A percentile compares a stretch with the other conserved stretches of the same genome.
phyloP scores from a whole-genome alignment of 2,113 vertebrate genomes.

The Atherinomorus stipes region DNA sequence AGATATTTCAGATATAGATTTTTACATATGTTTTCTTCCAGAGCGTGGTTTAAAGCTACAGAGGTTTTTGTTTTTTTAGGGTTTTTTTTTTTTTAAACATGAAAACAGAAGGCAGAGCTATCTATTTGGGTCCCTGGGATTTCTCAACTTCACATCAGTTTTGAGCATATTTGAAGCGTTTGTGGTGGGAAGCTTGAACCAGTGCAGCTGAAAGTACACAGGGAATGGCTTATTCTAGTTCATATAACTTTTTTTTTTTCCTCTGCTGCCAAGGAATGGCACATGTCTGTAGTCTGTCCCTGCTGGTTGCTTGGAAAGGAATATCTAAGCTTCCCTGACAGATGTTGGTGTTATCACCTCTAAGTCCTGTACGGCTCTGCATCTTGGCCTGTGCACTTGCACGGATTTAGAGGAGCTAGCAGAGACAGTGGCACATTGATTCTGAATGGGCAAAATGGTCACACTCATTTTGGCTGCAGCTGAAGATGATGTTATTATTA shows the following conservation, averaged over 20 bases:
- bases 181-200: slow-evolving; percentile 74
- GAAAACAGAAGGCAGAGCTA: slow-evolving; percentile 58
- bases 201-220: slow-evolving; percentile 77
- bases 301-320: slow-evolving; percentile 79
- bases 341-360: slow-evolving; percentile 79
- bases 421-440: slow-evolving; percentile 54
- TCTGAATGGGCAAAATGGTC: slow-evolving; percentile 59
- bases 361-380: slow-evolving; percentile 53
- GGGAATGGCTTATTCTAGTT: slow-evolving; percentile 81
- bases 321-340: slow-evolving; percentile 77
- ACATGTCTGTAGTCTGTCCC: slow-evolving; percentile 73
- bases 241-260: slow-evolving; percentile 58
- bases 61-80: neutral
- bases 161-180: slow-evolving; percentile 74
- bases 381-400: slow-evolving; percentile 55
- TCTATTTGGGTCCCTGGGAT: slow-evolving; percentile 71
- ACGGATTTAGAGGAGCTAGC: slow-evolving; percentile 59
- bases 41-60: slow-evolving; percentile 24
- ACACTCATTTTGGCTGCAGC: slow-evolving; percentile 64
- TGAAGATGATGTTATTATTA: slow-evolving; percentile 71
- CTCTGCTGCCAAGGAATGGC: slow-evolving; percentile 77
- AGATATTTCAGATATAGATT: neutral
- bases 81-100: slow-evolving; percentile 54
- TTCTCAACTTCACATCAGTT: slow-evolving; percentile 69
- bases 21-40: slow-evolving; percentile 13